Conservation (phyloP, 2,797 vertebrate species). For the Antrozous pallidus region DNA sequence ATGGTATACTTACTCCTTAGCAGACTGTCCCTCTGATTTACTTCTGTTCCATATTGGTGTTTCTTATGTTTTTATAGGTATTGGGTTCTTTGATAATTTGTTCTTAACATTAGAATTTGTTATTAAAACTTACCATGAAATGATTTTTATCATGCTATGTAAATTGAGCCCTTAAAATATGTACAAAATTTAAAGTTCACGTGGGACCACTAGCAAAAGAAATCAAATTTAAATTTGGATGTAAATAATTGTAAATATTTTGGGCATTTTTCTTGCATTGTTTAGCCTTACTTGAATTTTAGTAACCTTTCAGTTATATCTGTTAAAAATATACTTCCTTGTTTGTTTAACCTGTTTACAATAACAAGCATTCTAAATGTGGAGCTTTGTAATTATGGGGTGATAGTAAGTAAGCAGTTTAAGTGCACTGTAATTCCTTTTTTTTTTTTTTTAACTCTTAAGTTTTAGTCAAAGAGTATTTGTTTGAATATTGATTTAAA, state of each 20-base stretch:
- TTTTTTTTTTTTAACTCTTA: background rate
- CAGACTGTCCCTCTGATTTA: background rate
- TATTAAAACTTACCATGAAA: background rate
- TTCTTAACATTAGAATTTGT: background rate
- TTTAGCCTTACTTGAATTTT: background rate
- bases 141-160: background rate
- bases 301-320: slow-evolving; percentile 1
- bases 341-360: slow-evolving; percentile 44
- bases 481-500: slow-evolving; percentile 44
- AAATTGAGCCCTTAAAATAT: slow-evolving; percentile 22
- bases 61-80: background rate
- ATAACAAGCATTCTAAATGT: slow-evolving; percentile 44
- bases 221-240: slow-evolving; percentile 19
- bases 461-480: slow-evolving; percentile 30
- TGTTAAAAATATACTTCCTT: slow-evolving; percentile 48
- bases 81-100: background rate
- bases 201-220: background rate
- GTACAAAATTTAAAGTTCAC: background rate
- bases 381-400: slow-evolving; percentile 51
- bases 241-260: slow-evolving; percentile 5
- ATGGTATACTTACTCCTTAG: background rate
- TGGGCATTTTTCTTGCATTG: background rate
- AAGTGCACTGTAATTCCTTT: slow-evolving; percentile 40
- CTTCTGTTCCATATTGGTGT: background rate
- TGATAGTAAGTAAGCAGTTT: slow-evolving; percentile 32